Percentiles rank a stretch among this genome's conserved stretches.
Conservation (phyloP, 2,113 vertebrate genomes). For the Marmota flaviventris region DNA sequence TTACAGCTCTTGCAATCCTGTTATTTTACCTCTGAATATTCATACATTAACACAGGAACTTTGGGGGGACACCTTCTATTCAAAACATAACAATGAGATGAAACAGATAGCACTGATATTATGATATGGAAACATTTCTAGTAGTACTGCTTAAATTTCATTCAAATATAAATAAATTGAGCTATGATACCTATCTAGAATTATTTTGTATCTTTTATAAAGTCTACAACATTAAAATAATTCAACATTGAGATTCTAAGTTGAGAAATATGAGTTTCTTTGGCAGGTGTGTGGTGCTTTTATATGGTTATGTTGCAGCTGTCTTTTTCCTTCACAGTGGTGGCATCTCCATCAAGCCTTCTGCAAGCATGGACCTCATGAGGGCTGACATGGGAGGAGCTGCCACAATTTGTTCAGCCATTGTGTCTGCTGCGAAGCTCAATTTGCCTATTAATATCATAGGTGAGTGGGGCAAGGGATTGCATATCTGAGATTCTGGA, state of each 20-base stretch:
- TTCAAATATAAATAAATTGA: neutral
- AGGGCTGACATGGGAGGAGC: constrained; percentile 99
- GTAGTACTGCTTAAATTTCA: neutral
- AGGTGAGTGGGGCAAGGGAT: constrained; percentile 85
- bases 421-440: constrained; percentile 95
- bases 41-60: too few relatives aligned
- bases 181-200: neutral
- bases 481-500: neutral
- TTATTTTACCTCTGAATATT: too few relatives aligned
- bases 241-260: neutral
- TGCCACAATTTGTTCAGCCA: constrained; percentile 94
- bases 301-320: fast-evolving
- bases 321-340: constrained; percentile 87
- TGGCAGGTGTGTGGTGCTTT: neutral
- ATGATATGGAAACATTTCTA: neutral
- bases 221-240: neutral
- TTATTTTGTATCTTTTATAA: neutral
- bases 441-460: constrained; percentile 95
- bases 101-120: neutral
- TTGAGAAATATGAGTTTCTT: neutral
- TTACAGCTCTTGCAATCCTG: too few relatives aligned
- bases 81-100: neutral
- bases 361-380: constrained; percentile 97
- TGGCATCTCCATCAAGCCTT: constrained; percentile 97
- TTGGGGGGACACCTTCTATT: too few relatives aligned